phyloP scores from a whole-genome alignment of 2,888 invertebrate genomes.

The Eurytoma adleriae region DNA sequence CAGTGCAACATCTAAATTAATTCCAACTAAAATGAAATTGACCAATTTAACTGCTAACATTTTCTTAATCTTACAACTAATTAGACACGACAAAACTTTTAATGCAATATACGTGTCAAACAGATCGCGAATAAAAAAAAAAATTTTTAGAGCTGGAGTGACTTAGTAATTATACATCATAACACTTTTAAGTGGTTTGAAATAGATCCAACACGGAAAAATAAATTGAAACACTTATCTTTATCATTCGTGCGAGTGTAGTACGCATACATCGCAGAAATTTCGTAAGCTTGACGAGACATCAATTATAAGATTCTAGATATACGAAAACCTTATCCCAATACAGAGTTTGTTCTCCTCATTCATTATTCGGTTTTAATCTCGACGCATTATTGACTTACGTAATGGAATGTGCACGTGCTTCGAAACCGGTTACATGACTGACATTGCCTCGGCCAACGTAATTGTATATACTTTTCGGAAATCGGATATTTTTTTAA shows the following conservation, averaged over 20 bases:
- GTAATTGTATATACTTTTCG: neutral
- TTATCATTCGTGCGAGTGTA: too few species aligned
- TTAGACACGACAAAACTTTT: too few species aligned
- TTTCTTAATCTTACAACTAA: neutral
- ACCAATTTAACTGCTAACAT: neutral
- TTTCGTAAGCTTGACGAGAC: too few species aligned
- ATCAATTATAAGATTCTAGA: neutral
- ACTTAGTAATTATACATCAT: neutral
- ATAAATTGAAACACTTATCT: too few species aligned
- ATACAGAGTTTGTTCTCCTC: neutral
- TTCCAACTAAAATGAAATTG: constrained; percentile 7
- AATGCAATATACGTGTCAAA: too few species aligned
- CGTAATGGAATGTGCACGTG: constrained; percentile 25
- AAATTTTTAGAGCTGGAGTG: neutral
- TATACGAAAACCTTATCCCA: neutral
- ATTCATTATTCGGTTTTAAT: constrained; percentile 8
- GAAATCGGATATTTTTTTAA: constrained; percentile 1
- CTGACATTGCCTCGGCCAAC: neutral
- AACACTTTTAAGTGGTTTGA: neutral
- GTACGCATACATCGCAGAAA: too few species aligned
- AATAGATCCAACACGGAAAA: too few species aligned
- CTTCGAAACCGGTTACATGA: constrained; percentile 26
- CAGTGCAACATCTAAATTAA: constrained; percentile 4
- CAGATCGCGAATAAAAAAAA: too few species aligned
- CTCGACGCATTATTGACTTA: constrained; percentile 26